These are phyloP conservation scores for Falcunculus frontatus DNA, from an alignment of 2,113 vertebrate genomes.

Conservation along the genomic window DNA sequence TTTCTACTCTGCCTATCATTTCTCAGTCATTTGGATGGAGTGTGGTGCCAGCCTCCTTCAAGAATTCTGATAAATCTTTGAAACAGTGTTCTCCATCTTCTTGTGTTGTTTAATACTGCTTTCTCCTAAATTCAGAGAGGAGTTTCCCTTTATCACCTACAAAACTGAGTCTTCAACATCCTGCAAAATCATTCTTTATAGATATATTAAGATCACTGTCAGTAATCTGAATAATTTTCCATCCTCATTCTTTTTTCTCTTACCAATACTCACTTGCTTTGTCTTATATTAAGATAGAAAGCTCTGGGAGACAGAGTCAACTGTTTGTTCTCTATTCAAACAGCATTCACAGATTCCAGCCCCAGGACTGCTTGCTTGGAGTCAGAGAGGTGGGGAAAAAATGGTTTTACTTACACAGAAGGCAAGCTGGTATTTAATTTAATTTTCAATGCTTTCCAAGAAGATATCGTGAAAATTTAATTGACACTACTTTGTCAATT, in stretches of 20 bases:
- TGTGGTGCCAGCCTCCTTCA: background rate
- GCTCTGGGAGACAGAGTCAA: background rate
- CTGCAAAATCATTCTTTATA: background rate
- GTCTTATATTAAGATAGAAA: background rate
- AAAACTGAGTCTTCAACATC: background rate
- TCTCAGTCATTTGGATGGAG: background rate
- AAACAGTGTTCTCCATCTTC: background rate
- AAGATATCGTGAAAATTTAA: background rate
- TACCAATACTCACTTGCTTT: background rate
- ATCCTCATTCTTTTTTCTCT: background rate
- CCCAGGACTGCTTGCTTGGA: background rate
- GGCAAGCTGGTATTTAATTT: background rate
- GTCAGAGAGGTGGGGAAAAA: background rate
- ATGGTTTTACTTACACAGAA: background rate
- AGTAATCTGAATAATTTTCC: background rate
- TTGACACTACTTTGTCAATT: background rate
- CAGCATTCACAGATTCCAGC: background rate
- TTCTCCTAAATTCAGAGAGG: background rate
- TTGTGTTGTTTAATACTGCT: background rate
- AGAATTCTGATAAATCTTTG: background rate
- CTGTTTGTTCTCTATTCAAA: background rate
- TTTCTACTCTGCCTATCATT: background rate
- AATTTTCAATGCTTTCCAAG: background rate
- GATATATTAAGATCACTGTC: background rate
- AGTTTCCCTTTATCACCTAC: background rate